These are phyloP conservation scores for Myotis daubentonii DNA, from an alignment of 2,797 vertebrate genomes.

Conservation along the genomic window DNA sequence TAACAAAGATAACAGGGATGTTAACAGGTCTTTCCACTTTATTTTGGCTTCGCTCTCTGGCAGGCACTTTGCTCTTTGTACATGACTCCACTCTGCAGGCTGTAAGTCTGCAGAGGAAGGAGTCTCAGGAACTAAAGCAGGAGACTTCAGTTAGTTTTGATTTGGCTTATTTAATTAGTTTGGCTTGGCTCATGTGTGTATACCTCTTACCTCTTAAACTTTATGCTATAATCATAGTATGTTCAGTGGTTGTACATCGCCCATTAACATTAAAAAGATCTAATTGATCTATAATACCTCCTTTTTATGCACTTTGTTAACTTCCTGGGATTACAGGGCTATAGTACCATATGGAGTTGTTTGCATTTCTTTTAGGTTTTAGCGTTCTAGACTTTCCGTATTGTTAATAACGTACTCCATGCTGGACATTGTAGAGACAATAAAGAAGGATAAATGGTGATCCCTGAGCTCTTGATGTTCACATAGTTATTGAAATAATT, in stretches of 20 bases:
- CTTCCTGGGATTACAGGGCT: not conserved
- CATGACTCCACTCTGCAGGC: not conserved
- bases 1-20: not conserved
- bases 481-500: slow-evolving; percentile 40
- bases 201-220: not conserved
- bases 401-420: not conserved
- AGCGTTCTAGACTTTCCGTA: slow-evolving; percentile 7
- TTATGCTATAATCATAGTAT: not conserved
- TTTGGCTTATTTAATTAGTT: slow-evolving; percentile 38
- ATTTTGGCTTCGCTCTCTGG: slow-evolving; percentile 35
- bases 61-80: not conserved
- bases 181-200: not conserved
- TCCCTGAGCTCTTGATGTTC: not conserved
- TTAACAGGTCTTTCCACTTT: not conserved
- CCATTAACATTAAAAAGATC: slow-evolving; percentile 18
- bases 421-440: not conserved
- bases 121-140: slow-evolving; percentile 15
- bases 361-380: slow-evolving; percentile 6
- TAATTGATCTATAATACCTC: not conserved
- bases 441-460: not conserved
- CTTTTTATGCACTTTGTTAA: slow-evolving; percentile 5
- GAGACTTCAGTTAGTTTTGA: not conserved
- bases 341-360: not conserved
- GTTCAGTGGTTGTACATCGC: not conserved
- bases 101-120: not conserved